A percentile compares a stretch with the other conserved stretches of the same genome.
Conservation (phyloP, 2,113 vertebrate genomes). For the Oreochromis aureus region DNA sequence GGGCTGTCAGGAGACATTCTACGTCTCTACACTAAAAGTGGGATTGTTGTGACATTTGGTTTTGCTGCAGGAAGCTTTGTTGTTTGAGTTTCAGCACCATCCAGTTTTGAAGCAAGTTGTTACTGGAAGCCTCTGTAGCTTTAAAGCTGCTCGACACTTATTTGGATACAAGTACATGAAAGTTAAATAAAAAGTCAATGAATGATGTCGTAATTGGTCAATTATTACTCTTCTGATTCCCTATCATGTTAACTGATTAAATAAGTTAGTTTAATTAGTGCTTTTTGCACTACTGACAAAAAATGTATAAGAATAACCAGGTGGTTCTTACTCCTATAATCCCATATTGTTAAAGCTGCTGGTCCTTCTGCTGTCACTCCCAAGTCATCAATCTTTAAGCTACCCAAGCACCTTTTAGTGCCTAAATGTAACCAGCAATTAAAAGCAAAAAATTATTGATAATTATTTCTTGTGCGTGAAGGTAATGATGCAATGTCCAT, state of each 20-base stretch:
- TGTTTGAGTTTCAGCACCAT: neutral
- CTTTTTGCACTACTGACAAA: too few species aligned
- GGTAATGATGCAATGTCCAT: neutral
- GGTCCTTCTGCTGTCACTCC: neutral
- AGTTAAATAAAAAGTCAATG: neutral
- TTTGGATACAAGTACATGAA: neutral
- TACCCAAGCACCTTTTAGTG: neutral
- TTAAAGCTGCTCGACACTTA: neutral
- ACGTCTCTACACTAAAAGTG: neutral
- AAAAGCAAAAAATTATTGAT: neutral
- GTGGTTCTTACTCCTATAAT: neutral
- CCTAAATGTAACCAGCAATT: neutral
- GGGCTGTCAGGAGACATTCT: neutral
- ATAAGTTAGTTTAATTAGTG: too few species aligned
- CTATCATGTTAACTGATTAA: too few species aligned
- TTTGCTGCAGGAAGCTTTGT: neutral
- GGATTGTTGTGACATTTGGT: neutral
- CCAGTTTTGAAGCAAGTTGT: neutral
- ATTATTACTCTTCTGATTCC: neutral
- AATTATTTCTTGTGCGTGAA: accelerated
- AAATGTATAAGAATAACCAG: neutral
- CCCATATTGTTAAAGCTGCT: neutral
- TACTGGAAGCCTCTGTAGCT: neutral
- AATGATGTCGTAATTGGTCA: neutral
- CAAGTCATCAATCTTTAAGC: neutral